phyloP scores from a whole-genome alignment of 1,140 invertebrate species.

The Harpegnathos saltator region DNA sequence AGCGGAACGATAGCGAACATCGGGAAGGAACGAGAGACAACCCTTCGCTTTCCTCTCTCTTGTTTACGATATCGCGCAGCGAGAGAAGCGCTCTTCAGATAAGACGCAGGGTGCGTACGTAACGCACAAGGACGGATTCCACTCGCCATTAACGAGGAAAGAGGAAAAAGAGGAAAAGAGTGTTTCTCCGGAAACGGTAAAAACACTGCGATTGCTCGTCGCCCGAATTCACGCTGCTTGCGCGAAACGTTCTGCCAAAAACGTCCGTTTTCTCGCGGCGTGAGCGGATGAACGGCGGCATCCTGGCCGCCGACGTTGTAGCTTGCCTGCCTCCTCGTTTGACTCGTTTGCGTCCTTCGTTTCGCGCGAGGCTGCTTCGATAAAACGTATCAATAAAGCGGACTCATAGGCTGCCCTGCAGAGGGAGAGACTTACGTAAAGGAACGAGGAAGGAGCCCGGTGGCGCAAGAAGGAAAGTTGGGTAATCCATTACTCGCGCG shows the following conservation, averaged over 20 bases:
- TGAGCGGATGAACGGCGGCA: conserved; percentile 30
- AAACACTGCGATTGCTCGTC: conserved; percentile 34
- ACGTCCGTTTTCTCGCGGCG: conserved; percentile 34
- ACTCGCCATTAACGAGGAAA: conserved; percentile 12
- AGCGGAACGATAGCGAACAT: not conserved
- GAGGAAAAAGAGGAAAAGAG: too few relatives aligned
- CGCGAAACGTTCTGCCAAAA: conserved; percentile 2
- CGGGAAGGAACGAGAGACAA: not conserved
- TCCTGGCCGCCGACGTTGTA: conserved; percentile 4
- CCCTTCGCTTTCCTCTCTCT: not conserved
- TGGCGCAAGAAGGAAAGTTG: conserved; percentile 69
- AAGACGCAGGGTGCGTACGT: not conserved
- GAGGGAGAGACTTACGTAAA: conserved; percentile 39
- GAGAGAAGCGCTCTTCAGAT: conserved; percentile 27
- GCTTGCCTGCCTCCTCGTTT: too few relatives aligned
- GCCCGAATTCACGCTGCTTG: conserved; percentile 37
- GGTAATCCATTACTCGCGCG: conserved; percentile 70
- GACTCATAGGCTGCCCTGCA: conserved; percentile 65
- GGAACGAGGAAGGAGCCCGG: conserved; percentile 45
- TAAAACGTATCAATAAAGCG: conserved; percentile 72
- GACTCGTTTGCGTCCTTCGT: too few relatives aligned
- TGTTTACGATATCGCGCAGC: not conserved
- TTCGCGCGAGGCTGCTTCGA: conserved; percentile 50
- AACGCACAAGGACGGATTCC: too few relatives aligned
- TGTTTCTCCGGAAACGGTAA: conserved; percentile 41